Evolutionary conservation across 2,113 vertebrate species (phyloP).

Genomic region (Eclectus roratus): DNA sequence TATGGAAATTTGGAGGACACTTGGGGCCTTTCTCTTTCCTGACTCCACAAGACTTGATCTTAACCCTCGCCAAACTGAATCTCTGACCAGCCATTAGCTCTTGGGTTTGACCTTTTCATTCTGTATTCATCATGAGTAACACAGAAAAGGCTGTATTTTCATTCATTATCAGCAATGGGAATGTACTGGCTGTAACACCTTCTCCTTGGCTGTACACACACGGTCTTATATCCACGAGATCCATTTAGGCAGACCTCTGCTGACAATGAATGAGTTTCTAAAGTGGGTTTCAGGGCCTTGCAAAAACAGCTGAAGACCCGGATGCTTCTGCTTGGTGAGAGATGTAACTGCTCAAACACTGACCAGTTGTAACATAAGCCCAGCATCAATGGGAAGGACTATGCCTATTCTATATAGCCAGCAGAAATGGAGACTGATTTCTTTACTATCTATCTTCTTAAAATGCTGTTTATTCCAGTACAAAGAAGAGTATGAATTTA

Average conservation of each 20-base stretch:
- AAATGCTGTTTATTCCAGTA: background rate
- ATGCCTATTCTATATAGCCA: background rate
- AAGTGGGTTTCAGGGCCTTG: background rate
- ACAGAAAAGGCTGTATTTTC: background rate
- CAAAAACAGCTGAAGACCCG: background rate
- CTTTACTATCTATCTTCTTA: background rate
- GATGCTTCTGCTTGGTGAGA: background rate
- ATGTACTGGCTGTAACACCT: background rate
- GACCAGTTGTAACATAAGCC: background rate
- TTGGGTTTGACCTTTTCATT: conserved; percentile 38
- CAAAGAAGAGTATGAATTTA: background rate
- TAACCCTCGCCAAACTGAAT: conserved; percentile 61
- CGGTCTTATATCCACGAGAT: background rate
- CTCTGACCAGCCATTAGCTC: conserved; percentile 40
- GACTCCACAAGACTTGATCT: conserved; percentile 63
- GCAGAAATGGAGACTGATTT: background rate
- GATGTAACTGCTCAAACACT: fast-evolving
- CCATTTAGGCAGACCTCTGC: background rate
- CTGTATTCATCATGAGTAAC: conserved; percentile 21
- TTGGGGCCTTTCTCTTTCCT: conserved; percentile 71
- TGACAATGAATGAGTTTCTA: background rate
- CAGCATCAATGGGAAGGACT: background rate
- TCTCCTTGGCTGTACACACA: fast-evolving
- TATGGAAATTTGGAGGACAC: conserved; percentile 74
- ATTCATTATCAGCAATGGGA: background rate